A percentile compares a stretch with the other conserved stretches of the same genome.
These are phyloP conservation scores for Acrocephalus kingi DNA, from an alignment of 2,113 vertebrate genomes.

Conservation along the genomic window DNA sequence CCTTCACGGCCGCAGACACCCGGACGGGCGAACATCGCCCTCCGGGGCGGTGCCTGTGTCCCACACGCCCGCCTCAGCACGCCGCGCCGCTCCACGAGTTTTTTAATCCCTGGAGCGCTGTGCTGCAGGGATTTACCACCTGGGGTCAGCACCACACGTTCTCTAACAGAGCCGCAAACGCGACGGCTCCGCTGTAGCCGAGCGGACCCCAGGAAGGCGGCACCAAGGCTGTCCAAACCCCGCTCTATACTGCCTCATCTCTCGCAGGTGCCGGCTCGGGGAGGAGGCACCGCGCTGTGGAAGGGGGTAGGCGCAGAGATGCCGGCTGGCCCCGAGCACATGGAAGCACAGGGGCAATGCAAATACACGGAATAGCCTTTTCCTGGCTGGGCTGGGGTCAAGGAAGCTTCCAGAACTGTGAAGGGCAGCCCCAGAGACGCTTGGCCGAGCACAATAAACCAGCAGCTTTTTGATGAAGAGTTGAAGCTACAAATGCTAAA, in stretches of 20 bases:
- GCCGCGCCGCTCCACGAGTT: rapidly evolving
- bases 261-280: rapidly evolving
- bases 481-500: not conserved
- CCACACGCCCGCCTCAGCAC: rapidly evolving
- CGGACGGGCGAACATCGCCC: rapidly evolving
- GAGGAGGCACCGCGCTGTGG: rapidly evolving
- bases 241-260: rapidly evolving
- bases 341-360: too few species aligned
- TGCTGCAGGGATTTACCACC: not conserved
- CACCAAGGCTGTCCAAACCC: rapidly evolving
- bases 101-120: rapidly evolving
- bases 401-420: not conserved
- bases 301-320: not conserved
- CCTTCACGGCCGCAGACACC: rapidly evolving
- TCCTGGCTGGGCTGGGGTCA: not conserved
- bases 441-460: rapidly evolving
- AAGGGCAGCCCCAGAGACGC: too few species aligned
- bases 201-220: rapidly evolving
- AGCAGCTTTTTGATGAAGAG: not conserved
- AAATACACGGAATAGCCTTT: not conserved
- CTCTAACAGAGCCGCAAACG: rapidly evolving
- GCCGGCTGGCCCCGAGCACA: rapidly evolving
- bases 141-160: not conserved
- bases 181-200: rapidly evolving
- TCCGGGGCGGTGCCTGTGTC: rapidly evolving